Evolutionary conservation across 2,888 invertebrate species (phyloP).

Genomic region (Drosophila atripex): DNA sequence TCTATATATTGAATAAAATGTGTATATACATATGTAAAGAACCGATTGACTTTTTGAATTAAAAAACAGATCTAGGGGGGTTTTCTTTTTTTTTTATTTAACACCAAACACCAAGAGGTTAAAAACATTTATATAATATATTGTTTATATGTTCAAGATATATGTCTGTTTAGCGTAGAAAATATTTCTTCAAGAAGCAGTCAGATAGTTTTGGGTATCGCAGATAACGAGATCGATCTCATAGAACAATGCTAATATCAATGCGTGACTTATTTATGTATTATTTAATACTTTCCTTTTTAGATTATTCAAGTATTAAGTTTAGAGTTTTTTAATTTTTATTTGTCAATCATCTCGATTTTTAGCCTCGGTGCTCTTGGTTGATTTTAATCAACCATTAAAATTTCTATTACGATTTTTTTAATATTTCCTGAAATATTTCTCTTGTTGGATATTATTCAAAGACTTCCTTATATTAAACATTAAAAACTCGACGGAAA

Average conservation of each 20-base stretch:
- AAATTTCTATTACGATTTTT: no score
- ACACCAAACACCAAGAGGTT: conserved; percentile 75
- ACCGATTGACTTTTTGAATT: not conserved
- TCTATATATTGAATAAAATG: conserved; percentile 59
- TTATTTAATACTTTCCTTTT: no score
- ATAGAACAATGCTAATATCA: conserved; percentile 11
- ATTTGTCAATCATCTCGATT: conserved; percentile 33
- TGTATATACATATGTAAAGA: conserved; percentile 62
- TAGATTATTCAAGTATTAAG: conserved; percentile 1
- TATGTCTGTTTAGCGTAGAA: conserved; percentile 46
- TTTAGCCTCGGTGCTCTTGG: conserved; percentile 31
- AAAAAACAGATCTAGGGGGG: not conserved
- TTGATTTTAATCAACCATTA: not conserved
- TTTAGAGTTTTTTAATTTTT: conserved; percentile 9
- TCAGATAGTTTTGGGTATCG: conserved; percentile 19
- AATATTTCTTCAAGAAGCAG: conserved; percentile 15
- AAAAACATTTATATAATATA: conserved; percentile 61
- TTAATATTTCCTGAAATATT: not conserved
- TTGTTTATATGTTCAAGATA: conserved; percentile 34
- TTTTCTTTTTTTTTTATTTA: conserved; percentile 56
- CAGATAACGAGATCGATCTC: conserved; percentile 27
- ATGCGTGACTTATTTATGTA: no score
- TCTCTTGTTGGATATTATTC: not conserved
- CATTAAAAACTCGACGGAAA: conserved; percentile 47
- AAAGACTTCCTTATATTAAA: conserved; percentile 34